Conservation (phyloP, 2,113 vertebrate species). For the Alosa alosa region DNA sequence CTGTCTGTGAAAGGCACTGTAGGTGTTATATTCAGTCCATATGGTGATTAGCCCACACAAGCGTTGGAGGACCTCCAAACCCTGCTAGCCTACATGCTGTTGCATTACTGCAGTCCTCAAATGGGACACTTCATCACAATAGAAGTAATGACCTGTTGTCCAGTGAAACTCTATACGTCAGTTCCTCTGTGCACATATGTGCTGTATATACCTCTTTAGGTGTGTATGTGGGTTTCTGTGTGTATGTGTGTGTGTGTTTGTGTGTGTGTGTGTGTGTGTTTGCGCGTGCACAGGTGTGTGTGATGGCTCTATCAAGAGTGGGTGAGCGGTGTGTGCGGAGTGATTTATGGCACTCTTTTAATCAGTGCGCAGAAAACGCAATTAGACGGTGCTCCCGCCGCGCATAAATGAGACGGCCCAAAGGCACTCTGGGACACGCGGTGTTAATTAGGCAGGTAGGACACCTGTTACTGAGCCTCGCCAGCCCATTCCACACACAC, state of each 20-base stretch:
- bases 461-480: slow-evolving; percentile 47
- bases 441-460: slow-evolving; percentile 52
- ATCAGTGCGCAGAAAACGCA: slow-evolving; percentile 53
- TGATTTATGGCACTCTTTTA: slow-evolving; percentile 55
- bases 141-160: neutral
- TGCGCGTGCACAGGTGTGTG: neutral
- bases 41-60: neutral
- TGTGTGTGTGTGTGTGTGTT: slow-evolving; percentile 1
- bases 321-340: neutral
- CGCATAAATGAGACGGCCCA: slow-evolving; percentile 51
- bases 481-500: slow-evolving; percentile 16
- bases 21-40: too few relatives aligned
- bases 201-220: neutral
- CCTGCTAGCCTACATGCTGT: too few relatives aligned
- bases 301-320: neutral
- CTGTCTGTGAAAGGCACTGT: too few relatives aligned
- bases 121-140: neutral
- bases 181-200: neutral
- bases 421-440: slow-evolving; percentile 43
- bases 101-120: neutral
- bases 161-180: neutral
- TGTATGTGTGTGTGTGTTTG: slow-evolving; percentile 23
- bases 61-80: neutral
- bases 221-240: slow-evolving; percentile 6
- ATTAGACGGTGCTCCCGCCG: slow-evolving; percentile 51